A percentile compares a stretch with the other conserved stretches of the same genome.
These are phyloP conservation scores for Heliconius ethilla DNA, from an alignment of 2,888 invertebrate species.

Conservation along the genomic window DNA sequence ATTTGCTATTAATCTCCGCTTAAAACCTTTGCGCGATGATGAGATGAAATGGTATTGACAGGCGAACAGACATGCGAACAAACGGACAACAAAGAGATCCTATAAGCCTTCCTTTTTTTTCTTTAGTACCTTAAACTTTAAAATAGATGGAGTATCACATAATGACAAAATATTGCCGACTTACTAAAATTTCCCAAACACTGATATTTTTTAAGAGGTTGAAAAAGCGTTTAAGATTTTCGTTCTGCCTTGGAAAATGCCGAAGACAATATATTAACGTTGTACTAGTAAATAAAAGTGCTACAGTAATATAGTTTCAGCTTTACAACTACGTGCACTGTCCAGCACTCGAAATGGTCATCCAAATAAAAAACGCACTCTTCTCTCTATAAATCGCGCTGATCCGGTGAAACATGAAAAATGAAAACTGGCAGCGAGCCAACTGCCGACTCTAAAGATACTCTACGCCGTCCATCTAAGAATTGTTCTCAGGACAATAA, in stretches of 20 bases:
- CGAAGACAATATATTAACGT: background rate
- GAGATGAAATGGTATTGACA: too few relatives aligned
- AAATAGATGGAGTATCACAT: too few relatives aligned
- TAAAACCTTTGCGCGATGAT: too few relatives aligned
- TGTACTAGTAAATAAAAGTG: background rate
- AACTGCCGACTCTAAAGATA: constrained; percentile 66
- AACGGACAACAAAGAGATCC: too few relatives aligned
- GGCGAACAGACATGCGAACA: too few relatives aligned
- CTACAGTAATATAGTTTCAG: constrained; percentile 1
- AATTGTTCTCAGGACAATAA: constrained; percentile 53
- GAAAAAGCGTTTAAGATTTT: background rate
- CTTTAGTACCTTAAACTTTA: too few relatives aligned
- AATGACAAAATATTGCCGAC: background rate
- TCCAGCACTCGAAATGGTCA: constrained; percentile 15
- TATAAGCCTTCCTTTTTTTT: too few relatives aligned
- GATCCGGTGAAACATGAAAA: constrained; percentile 77
- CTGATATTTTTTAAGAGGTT: background rate
- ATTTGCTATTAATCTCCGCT: too few relatives aligned
- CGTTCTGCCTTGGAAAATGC: background rate
- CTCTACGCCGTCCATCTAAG: constrained; percentile 75
- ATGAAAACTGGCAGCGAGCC: constrained; percentile 71
- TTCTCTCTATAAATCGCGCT: constrained; percentile 65
- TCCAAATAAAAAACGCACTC: constrained; percentile 14
- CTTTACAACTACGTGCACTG: background rate
- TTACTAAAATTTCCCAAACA: background rate